Conservation (phyloP, 2,797 vertebrate species). For the Chiroxiphia lanceolata region DNA sequence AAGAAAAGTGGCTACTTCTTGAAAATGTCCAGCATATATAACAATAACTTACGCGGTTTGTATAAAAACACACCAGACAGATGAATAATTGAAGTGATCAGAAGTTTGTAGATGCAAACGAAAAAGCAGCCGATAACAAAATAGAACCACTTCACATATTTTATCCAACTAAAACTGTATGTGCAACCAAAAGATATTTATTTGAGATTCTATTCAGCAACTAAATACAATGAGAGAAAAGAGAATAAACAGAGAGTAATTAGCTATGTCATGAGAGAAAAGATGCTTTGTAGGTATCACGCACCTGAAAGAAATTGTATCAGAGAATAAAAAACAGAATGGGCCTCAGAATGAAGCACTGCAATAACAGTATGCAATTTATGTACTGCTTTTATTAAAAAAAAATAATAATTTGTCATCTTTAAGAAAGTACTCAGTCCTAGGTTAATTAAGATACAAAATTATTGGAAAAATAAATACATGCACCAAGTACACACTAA, state of each 20-base stretch:
- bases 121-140: not conserved
- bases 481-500: not conserved
- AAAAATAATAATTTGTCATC: not conserved
- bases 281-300: not conserved
- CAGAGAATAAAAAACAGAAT: not conserved
- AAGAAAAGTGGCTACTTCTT: not conserved
- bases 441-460: not conserved
- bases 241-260: not conserved
- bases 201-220: not conserved
- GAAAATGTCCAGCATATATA: not conserved
- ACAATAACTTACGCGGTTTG: not conserved
- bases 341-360: not conserved
- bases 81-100: not conserved
- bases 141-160: not conserved
- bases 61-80: not conserved
- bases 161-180: not conserved
- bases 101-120: not conserved
- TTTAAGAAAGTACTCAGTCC: not conserved
- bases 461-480: not conserved
- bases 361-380: not conserved
- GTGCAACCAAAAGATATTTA: not conserved
- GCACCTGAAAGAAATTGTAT: not conserved
- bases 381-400: not conserved
- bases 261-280: not conserved
- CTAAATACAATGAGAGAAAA: not conserved